These are phyloP conservation scores for Alcedo quadribrachys DNA, from an alignment of 2,797 vertebrate species.

Conservation along the genomic window DNA sequence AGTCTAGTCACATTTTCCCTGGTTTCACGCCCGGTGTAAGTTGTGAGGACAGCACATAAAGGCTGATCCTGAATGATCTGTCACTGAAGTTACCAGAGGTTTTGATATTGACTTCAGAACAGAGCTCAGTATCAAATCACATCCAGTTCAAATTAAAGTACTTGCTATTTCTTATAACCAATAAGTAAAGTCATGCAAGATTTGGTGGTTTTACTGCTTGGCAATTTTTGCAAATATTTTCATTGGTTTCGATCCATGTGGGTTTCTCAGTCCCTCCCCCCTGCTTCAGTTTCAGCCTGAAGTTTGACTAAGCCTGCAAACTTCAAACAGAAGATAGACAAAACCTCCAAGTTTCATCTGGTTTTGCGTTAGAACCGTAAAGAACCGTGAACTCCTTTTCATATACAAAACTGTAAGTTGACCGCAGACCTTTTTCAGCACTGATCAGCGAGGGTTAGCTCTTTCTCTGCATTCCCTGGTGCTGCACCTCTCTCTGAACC, in stretches of 20 bases:
- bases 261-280: background rate
- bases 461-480: background rate
- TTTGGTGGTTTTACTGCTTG: slow-evolving; percentile 11
- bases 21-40: background rate
- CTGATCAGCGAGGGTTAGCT: slow-evolving; percentile 20
- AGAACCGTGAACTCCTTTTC: background rate
- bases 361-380: background rate
- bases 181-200: background rate
- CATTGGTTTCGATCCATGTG: background rate
- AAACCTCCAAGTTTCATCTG: background rate
- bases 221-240: slow-evolving; percentile 10
- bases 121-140: background rate
- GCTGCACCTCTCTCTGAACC: slow-evolving; percentile 49
- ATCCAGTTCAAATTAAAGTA: background rate
- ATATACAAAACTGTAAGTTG: background rate
- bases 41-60: accelerated
- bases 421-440: background rate
- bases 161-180: background rate
- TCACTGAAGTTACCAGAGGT: background rate
- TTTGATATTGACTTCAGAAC: background rate
- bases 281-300: background rate
- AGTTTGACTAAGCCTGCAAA: slow-evolving; percentile 5
- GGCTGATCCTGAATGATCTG: background rate
- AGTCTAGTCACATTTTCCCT: background rate
- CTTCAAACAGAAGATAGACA: background rate